A percentile compares a stretch with the other conserved stretches of the same genome.
Evolutionary conservation across 2,797 vertebrate species (phyloP).

Genomic region (Alectoris magna): DNA sequence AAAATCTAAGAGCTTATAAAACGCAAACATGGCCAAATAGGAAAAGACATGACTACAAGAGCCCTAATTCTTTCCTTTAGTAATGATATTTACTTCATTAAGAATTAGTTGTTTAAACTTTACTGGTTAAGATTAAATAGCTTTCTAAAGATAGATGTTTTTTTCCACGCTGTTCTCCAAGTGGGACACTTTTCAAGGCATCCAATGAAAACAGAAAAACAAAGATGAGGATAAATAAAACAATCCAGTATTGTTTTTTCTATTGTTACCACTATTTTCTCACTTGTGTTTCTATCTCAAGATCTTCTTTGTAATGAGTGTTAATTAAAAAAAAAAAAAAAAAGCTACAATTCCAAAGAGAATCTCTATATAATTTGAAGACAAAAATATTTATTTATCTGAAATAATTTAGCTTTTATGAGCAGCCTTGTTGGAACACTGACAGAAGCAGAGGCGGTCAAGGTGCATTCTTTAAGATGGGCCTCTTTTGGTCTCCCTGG

Average conservation of each 20-base stretch:
- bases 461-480: not conserved
- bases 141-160: slow-evolving; percentile 54
- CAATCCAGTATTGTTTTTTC: not conserved
- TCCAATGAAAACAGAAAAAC: slow-evolving; percentile 51
- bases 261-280: not conserved
- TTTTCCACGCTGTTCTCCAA: slow-evolving; percentile 56
- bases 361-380: not conserved
- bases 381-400: not conserved
- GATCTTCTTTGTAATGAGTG: not conserved
- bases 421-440: not conserved
- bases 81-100: not conserved
- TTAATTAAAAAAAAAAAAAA: not conserved
- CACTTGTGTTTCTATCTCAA: not conserved
- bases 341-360: not conserved
- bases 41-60: slow-evolving; percentile 18
- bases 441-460: not conserved
- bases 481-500: not conserved
- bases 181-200: slow-evolving; percentile 42
- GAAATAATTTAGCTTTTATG: not conserved
- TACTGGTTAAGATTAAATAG: slow-evolving; percentile 41
- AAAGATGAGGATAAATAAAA: slow-evolving; percentile 20
- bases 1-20: not conserved
- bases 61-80: not conserved
- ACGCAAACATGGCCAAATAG: not conserved
- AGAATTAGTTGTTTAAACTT: not conserved